Evolutionary conservation across 2,797 vertebrate genomes (phyloP), one percentile per base, ranked within the genome.

Genomic region (Gallinago solitaria): DNA sequence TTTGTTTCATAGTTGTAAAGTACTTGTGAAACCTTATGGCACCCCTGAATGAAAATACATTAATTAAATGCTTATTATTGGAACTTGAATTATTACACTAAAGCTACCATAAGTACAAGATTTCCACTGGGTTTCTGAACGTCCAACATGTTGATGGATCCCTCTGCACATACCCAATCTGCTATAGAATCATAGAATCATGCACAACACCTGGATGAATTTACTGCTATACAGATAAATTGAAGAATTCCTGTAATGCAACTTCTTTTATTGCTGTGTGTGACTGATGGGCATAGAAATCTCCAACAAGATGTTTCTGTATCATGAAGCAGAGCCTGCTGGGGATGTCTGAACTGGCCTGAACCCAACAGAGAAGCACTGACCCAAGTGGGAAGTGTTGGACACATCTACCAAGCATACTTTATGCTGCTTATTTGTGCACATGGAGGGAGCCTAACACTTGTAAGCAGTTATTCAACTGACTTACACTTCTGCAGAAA

Each of bases 201-300:
- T 50, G 21, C 21, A 28, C 19, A 74, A 90, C 60, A 50, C 5
- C n/a, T 73, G 5, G 12, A 27, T 9, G 4, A 24, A 45, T 64
- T 80, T 37, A n/a, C 35, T 60, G 20, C 15, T 2, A 3, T 28
- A 41, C n/a, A 35, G 30, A 60, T 6, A 45, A 60, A 74, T 9
- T 37, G 25, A 15, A 56, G 33, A 74, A 69, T 43, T 51, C 21
- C 27, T 45, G 67, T 45, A 59, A 77, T 12, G 27, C 3, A 30
- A 27, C 15, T 35, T 45, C 16, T 80, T 84, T 89, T 47, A 21
- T n/a, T 0, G 0, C 13, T 30, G 12, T 0, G 0, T 43, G 39
- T 56, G 60, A 37, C 19, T 33, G 33, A 48, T 16, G 24, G 37
- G 53, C 28, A 41, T 1, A 69, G 21, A 80, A 84, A 27, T 11